phyloP scores from a whole-genome alignment of 2,888 invertebrate species.

The Pachymerium ferrugineum region DNA sequence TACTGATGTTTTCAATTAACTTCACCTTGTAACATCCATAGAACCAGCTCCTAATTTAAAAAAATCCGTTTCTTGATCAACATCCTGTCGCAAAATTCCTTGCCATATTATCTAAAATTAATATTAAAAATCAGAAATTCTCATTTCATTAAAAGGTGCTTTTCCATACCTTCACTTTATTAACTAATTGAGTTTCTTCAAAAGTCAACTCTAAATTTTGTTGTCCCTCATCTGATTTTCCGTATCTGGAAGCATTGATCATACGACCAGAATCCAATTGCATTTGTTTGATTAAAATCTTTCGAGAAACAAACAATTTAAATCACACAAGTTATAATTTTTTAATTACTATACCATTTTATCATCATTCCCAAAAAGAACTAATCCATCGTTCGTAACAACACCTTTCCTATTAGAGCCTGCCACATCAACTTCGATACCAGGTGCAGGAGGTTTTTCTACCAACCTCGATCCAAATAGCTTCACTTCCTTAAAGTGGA shows the following conservation, averaged over 20 bases:
- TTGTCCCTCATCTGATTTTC: slow-evolving; percentile 57
- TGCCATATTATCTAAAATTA: slow-evolving; percentile 71
- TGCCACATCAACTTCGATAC: slow-evolving; percentile 56
- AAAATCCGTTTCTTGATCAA: slow-evolving; percentile 78
- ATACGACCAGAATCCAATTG: slow-evolving; percentile 69
- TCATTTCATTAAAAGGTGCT: slow-evolving; percentile 5
- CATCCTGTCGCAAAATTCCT: slow-evolving; percentile 69
- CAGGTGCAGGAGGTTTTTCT: slow-evolving; percentile 54
- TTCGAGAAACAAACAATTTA: too few relatives aligned
- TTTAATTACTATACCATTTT: slow-evolving; percentile 57
- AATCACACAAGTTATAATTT: too few relatives aligned
- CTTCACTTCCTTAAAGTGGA: slow-evolving; percentile 54
- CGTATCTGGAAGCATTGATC: slow-evolving; percentile 71
- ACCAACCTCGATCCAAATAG: slow-evolving; percentile 77
- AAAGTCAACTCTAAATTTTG: slow-evolving; percentile 60
- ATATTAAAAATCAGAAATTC: too few relatives aligned
- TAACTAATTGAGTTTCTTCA: slow-evolving; percentile 66
- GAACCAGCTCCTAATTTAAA: slow-evolving; percentile 93
- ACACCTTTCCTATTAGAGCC: slow-evolving; percentile 60
- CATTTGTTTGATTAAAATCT: slow-evolving; percentile 72
- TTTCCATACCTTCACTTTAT: slow-evolving; percentile 49
- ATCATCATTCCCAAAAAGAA: slow-evolving; percentile 76
- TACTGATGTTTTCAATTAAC: slow-evolving; percentile 2
- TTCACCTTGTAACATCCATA: slow-evolving; percentile 88
- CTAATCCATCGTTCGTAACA: slow-evolving; percentile 70